Evolutionary conservation across 92 coral and sea anemone species (phyloP).

Genomic region (Phenganax stokvisi): DNA sequence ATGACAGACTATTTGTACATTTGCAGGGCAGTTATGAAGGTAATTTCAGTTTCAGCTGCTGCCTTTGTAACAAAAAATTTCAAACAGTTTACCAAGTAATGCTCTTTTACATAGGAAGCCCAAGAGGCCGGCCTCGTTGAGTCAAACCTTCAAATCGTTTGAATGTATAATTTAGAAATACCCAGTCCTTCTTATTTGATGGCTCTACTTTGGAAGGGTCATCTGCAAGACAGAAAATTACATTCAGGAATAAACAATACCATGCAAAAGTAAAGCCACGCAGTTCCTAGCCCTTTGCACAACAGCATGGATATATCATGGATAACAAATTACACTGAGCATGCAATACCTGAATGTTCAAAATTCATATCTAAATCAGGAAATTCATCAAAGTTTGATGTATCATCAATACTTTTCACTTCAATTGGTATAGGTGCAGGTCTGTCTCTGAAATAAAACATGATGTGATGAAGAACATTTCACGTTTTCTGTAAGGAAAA

Average conservation of each 20-base stretch:
- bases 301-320: no score
- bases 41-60: no score
- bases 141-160: slow-evolving; percentile 96
- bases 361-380: slow-evolving; percentile 84
- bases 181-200: slow-evolving; percentile 88
- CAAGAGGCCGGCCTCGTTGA: slow-evolving; percentile 71
- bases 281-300: no score
- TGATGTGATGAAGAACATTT: neutral
- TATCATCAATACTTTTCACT: slow-evolving; percentile 93
- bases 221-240: slow-evolving; percentile 45
- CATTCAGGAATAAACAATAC: no score
- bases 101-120: slow-evolving; percentile 56
- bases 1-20: no score
- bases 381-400: slow-evolving; percentile 94
- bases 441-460: slow-evolving; percentile 61
- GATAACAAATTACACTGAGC: no score
- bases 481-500: neutral
- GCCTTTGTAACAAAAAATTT: neutral
- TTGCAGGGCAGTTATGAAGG: no score
- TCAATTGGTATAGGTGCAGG: slow-evolving; percentile 92
- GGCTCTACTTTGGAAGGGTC: slow-evolving; percentile 54
- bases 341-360: slow-evolving; percentile 56
- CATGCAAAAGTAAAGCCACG: no score
- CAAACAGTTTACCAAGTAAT: neutral
- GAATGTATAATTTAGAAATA: slow-evolving; percentile 91